Evolutionary conservation across 2,113 vertebrate species (phyloP).

Genomic region (Callochromis pleurospilus): DNA sequence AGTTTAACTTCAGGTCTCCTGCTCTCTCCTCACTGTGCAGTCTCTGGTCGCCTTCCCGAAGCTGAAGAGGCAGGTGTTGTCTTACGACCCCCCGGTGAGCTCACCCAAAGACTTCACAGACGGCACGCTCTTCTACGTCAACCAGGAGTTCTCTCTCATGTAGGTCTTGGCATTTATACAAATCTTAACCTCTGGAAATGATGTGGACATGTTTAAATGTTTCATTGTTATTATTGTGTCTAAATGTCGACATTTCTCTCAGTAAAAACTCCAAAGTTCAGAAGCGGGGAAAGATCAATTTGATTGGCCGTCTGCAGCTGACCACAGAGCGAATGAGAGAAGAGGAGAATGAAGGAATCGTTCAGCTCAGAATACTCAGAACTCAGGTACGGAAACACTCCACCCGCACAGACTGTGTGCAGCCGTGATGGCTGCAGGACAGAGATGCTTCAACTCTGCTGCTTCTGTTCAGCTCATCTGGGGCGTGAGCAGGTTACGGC

Average conservation of each 20-base stretch:
- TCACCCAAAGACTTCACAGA: slow-evolving; percentile 99
- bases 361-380: slow-evolving; percentile 93
- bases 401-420: neutral
- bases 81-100: slow-evolving; percentile 90
- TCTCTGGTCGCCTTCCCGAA: slow-evolving; percentile 97
- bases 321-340: slow-evolving; percentile 97
- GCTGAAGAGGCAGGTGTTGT: slow-evolving; percentile 93
- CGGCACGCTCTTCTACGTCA: slow-evolving; percentile 94
- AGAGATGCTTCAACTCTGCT: neutral
- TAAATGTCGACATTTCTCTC: neutral
- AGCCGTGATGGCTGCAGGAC: neutral
- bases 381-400: slow-evolving; percentile 81
- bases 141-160: slow-evolving; percentile 99
- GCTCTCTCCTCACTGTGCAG: slow-evolving; percentile 54
- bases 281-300: slow-evolving; percentile 96
- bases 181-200: neutral
- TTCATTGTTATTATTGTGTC: neutral
- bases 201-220: neutral
- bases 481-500: neutral
- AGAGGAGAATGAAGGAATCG: slow-evolving; percentile 97
- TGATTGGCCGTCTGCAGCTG: slow-evolving; percentile 93
- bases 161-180: slow-evolving; percentile 56
- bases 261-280: slow-evolving; percentile 99
- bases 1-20: neutral
- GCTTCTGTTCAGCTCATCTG: neutral